Evolutionary conservation across 2,113 vertebrate genomes (phyloP).

Genomic region (Colius striatus): DNA sequence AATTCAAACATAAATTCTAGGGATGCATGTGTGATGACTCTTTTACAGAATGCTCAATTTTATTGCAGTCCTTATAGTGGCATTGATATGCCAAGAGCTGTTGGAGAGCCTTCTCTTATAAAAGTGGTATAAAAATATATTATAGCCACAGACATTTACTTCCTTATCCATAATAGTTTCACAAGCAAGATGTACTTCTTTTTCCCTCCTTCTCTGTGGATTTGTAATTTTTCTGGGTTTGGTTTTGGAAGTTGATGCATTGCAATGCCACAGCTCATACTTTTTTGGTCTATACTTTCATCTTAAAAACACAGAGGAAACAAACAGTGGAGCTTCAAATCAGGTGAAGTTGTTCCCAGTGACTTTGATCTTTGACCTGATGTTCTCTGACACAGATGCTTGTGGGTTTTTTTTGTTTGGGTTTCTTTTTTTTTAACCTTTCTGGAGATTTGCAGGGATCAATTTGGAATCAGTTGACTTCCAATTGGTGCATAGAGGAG

Average conservation of each 20-base stretch:
- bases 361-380: not conserved
- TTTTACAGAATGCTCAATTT: slow-evolving; percentile 23
- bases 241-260: not conserved
- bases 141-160: slow-evolving; percentile 1
- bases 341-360: not conserved
- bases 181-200: not conserved
- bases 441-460: not conserved
- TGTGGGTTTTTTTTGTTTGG: too few species aligned
- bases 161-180: not conserved
- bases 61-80: slow-evolving; percentile 38
- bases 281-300: not conserved
- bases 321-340: not conserved
- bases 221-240: not conserved
- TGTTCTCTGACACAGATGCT: not conserved
- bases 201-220: not conserved
- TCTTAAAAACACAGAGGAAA: not conserved
- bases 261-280: not conserved
- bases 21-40: slow-evolving; percentile 32
- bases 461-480: not conserved
- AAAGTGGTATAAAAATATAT: not conserved
- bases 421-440: not conserved
- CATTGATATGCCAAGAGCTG: slow-evolving; percentile 36
- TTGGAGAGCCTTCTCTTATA: not conserved
- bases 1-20: not conserved
- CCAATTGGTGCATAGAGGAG: not conserved